Evolutionary conservation across 1,140 invertebrate genomes (phyloP), one percentile per base, ranked within the genome.

Genomic region (Drosophila orosa): DNA sequence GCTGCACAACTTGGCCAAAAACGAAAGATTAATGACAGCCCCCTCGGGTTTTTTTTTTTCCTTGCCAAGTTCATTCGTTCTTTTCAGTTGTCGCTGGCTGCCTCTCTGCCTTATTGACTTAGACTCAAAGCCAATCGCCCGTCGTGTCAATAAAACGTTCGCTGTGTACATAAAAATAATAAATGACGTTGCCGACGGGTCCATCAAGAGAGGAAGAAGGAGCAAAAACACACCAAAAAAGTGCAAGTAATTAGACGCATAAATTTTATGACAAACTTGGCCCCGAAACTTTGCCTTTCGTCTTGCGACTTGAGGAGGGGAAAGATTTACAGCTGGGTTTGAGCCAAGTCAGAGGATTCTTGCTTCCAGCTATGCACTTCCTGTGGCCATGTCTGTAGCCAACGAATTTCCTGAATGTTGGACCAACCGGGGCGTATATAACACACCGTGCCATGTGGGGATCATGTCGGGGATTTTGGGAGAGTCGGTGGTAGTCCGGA

Each of bases 61-160:
- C 65, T 67, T 57, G 52, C 57, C 59, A 60, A 65, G 62, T 67
- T 22, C 37, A n/a, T 31, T 57, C 29, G 15, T 27, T 66, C 78
- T 55, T 78, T 80, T 69, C 19, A 77, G 67, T 78, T 66, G 69
- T 62, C 65, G 81, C 48, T 52, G 17, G 12, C 48, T 33, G 48
- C 15, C 24, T 24, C 10, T 31, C 17, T 74, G 82, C 54, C 78
- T 82, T 86, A 86, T 86, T 86, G 82, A 82, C 66, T 82, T 57
- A 33, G 65, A 57, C 42, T 27, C 33, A 27, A 12, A 71, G 67
- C 65, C 67, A 71, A 78, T 79, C 55, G 71, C 47, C 61, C 33
- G 47, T 57, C 45, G 83, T 87, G 83, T 86, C 83, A 87, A 86
- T 86, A 86, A 86, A 84, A 86, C 72, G 83, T 54, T 87, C 59